Evolutionary conservation across 2,797 vertebrate genomes (phyloP).

Genomic region (Pangasius mekongensis): DNA sequence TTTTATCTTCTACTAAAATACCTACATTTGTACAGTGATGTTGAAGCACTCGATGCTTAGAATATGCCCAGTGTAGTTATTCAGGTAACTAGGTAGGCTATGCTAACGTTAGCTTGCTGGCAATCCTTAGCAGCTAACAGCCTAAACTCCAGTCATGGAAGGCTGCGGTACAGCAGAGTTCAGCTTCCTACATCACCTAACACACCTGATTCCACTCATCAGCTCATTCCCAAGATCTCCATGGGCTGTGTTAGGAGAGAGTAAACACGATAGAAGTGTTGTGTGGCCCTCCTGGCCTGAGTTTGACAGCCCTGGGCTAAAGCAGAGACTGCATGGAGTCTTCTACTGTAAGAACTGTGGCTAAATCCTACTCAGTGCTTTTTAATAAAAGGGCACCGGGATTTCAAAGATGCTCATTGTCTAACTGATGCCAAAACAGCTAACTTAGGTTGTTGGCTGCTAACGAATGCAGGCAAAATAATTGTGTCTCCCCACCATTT

Average conservation of each 20-base stretch:
- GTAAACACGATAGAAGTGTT: neutral
- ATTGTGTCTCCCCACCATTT: neutral
- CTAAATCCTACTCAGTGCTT: neutral
- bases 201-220: neutral
- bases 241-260: neutral
- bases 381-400: neutral
- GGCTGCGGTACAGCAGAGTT: neutral
- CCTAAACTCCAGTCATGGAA: neutral
- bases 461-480: neutral
- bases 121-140: neutral
- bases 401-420: neutral
- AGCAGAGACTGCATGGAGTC: neutral
- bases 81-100: neutral
- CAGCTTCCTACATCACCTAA: neutral
- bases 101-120: neutral
- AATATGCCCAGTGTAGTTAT: neutral
- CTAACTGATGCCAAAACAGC: neutral
- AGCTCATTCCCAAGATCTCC: neutral
- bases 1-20: neutral
- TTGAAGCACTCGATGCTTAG: neutral
- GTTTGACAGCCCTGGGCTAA: neutral
- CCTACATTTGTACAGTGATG: neutral
- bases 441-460: neutral
- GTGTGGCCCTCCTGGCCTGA: neutral
- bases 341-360: neutral